phyloP scores from a whole-genome alignment of 2,797 vertebrate genomes.

The Pipistrellus nathusii region DNA sequence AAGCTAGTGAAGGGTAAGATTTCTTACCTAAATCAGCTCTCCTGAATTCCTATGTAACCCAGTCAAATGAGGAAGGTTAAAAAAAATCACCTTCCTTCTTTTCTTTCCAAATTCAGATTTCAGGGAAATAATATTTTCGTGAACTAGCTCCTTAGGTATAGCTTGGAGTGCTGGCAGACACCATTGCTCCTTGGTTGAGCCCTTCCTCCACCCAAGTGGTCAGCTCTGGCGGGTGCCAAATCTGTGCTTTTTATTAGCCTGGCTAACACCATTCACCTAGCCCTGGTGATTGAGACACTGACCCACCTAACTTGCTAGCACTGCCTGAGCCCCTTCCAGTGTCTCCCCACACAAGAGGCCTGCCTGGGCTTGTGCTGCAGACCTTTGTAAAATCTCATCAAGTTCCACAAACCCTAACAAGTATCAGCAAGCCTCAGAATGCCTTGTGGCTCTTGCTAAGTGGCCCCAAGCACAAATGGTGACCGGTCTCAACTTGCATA shows the following conservation, averaged over 20 bases:
- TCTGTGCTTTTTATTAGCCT: background rate
- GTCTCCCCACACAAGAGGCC: background rate
- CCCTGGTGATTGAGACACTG: background rate
- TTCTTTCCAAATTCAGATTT: background rate
- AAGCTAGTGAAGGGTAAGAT: background rate
- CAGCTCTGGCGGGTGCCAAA: background rate
- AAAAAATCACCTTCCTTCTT: background rate
- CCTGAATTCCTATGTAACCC: background rate
- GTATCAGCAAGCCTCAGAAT: background rate
- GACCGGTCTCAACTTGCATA: background rate
- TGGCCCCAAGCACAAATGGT: background rate
- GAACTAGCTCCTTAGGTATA: background rate
- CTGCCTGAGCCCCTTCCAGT: background rate
- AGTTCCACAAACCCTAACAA: background rate
- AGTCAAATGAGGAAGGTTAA: background rate
- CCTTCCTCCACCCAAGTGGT: background rate
- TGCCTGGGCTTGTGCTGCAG: background rate
- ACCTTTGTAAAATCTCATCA: background rate
- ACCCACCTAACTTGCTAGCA: background rate
- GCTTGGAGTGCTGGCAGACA: background rate
- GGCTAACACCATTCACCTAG: background rate
- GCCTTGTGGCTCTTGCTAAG: background rate
- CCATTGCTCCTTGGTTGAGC: background rate
- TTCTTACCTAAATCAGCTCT: background rate
- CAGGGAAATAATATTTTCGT: background rate